Percentiles rank a stretch among this genome's conserved stretches.
These are phyloP conservation scores for Endomychus coccineus DNA, from an alignment of 2,888 invertebrate species.

Conservation along the genomic window DNA sequence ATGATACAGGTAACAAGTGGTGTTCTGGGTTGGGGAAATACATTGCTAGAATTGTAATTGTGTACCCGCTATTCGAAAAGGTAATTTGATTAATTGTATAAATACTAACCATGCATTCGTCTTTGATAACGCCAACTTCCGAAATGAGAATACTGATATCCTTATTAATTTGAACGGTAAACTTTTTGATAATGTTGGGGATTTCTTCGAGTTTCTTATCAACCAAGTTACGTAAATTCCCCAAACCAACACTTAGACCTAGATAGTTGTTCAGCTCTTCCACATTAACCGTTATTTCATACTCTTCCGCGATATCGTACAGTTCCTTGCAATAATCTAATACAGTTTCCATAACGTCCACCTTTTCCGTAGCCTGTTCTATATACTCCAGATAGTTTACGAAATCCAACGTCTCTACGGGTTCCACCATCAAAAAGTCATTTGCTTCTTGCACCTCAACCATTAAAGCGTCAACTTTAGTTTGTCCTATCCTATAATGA, in stretches of 20 bases:
- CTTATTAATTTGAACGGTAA: slow-evolving; percentile 67
- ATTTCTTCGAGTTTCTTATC: slow-evolving; percentile 64
- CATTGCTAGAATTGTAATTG: too few species aligned
- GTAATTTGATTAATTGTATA: too few species aligned
- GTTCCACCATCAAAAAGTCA: slow-evolving; percentile 55
- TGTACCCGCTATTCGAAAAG: too few species aligned
- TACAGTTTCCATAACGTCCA: slow-evolving; percentile 63
- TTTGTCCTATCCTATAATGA: slow-evolving; percentile 61
- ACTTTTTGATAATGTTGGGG: slow-evolving; percentile 59
- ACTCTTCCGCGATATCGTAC: slow-evolving; percentile 78
- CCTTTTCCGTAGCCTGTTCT: slow-evolving; percentile 57
- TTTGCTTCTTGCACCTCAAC: slow-evolving; percentile 58
- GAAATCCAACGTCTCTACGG: slow-evolving; percentile 63
- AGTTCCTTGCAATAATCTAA: slow-evolving; percentile 76
- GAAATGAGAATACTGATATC: slow-evolving; percentile 68
- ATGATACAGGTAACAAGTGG: too few species aligned
- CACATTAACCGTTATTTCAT: slow-evolving; percentile 60
- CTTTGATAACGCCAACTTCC: slow-evolving; percentile 65
- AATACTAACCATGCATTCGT: slow-evolving; percentile 57
- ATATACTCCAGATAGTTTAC: slow-evolving; percentile 65
- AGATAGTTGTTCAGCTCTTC: slow-evolving; percentile 61
- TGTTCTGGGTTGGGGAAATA: too few species aligned
- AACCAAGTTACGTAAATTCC: slow-evolving; percentile 59
- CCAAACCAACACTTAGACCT: slow-evolving; percentile 56
- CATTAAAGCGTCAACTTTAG: slow-evolving; percentile 48